Conservation (phyloP, 2,797 vertebrate species). For the Periophthalmus magnuspinnatus region DNA sequence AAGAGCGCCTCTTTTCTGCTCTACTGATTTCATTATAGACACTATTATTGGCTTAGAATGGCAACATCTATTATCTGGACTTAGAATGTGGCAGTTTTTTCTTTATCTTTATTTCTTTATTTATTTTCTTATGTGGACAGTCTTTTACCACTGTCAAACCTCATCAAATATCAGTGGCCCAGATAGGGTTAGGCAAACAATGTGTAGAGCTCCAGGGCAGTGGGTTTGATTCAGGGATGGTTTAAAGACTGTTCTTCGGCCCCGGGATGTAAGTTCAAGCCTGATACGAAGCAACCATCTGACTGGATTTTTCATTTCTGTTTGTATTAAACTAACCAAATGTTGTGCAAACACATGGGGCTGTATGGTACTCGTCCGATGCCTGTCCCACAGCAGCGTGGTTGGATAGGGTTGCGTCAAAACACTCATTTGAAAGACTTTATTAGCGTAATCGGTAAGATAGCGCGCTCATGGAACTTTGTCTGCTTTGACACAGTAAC, state of each 20-base stretch:
- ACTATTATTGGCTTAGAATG: constrained; percentile 83
- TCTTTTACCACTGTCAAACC: constrained; percentile 74
- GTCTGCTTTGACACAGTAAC: background rate
- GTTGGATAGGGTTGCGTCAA: background rate
- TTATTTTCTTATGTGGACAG: constrained; percentile 58
- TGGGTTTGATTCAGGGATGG: constrained; percentile 49
- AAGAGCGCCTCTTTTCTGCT: constrained; percentile 82
- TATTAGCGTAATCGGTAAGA: background rate
- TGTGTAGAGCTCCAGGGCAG: constrained; percentile 52
- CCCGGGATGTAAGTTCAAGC: constrained; percentile 43
- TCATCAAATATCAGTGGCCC: constrained; percentile 72
- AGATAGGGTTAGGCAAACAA: constrained; percentile 59
- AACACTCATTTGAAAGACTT: background rate
- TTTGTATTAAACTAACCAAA: background rate
- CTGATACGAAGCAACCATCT: constrained; percentile 10
- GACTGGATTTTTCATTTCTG: background rate
- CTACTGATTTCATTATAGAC: constrained; percentile 84
- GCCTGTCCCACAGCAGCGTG: background rate
- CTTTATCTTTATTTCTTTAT: constrained; percentile 19
- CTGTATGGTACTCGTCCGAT: background rate
- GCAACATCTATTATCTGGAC: constrained; percentile 80
- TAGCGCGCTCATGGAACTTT: background rate
- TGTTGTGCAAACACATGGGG: background rate
- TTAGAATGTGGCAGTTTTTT: constrained; percentile 66
- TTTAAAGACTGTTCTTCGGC: constrained; percentile 31